Evolutionary conservation across 2,888 invertebrate species (phyloP), one percentile per base, ranked within the genome.

Genomic region (Cheilosia pagana): DNA sequence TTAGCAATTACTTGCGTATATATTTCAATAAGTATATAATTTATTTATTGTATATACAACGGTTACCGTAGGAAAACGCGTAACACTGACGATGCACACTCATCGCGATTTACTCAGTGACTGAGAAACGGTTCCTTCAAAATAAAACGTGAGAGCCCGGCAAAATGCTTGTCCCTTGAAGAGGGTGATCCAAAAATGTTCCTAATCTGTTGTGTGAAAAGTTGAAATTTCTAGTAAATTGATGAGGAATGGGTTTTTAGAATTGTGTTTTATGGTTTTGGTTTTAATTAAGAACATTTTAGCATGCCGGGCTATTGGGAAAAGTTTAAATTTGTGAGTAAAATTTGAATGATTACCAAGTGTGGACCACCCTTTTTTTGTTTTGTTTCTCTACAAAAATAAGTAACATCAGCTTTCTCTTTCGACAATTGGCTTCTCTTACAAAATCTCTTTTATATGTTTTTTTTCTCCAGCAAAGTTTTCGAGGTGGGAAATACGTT

Each of bases 61-160:
- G 87, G 87, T 87, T 87, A 87, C 87, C 88, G 87, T 87, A 87
- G 86, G 86, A 82, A 87, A 88, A 88, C 89, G 88, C 88, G 89
- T 87, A 81, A 87, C 87, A 87, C 87, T 88, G 87, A 88, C 88
- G 89, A 89, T 89, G 89, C 87, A 89, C 88, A 88, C 89, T 89
- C 89, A 89, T 88, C 89, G 89, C 90, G 89, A 87, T 89, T 89
- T 89, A 90, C 90, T 90, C 89, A 88, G 87, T 89, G 88, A 90
- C 90, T 90, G 89, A 89, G 88, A 88, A 87, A 87, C 87, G 87
- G 86, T 87, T 86, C 55, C 76, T 86, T 72, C 43, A 55, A 77
- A 81, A 77, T 57, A 81, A 81, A 70, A 68, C 45, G 86, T 72
- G 86, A 86, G 86, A 86, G 86, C 60, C 81, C 76, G 57, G 72